phyloP scores from a whole-genome alignment of 2,113 vertebrate species.

The Sander vitreus region DNA sequence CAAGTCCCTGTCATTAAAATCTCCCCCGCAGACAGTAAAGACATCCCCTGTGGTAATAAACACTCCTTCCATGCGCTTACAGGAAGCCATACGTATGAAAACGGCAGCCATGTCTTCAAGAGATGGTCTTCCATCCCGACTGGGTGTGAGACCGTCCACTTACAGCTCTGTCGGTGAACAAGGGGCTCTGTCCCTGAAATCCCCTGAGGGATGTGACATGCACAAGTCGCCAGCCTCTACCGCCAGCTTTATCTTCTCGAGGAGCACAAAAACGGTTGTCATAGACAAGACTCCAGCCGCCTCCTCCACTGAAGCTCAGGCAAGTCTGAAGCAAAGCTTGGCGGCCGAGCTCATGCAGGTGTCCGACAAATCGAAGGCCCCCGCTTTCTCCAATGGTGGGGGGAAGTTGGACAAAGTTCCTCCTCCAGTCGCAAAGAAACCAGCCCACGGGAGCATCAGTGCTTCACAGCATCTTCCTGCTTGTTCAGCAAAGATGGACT shows the following conservation, averaged over 20 bases:
- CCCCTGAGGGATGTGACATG: constrained; percentile 75
- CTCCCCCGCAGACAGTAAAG: constrained; percentile 70
- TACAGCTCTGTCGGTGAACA: constrained; percentile 48
- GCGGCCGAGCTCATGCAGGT: constrained; percentile 89
- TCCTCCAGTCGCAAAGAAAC: constrained; percentile 96
- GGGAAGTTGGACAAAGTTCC: constrained; percentile 88
- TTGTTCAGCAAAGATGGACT: constrained; percentile 45
- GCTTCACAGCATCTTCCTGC: constrained; percentile 47
- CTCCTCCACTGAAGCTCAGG: constrained; percentile 84
- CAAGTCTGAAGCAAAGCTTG: constrained; percentile 88
- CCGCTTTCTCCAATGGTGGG: constrained; percentile 60
- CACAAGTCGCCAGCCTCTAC: constrained; percentile 89
- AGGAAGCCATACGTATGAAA: constrained; percentile 90
- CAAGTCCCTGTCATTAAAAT: constrained; percentile 89
- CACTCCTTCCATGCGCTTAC: constrained; percentile 85
- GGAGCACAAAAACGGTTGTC: constrained; percentile 90
- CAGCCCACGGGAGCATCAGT: constrained; percentile 69
- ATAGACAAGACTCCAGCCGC: constrained; percentile 84
- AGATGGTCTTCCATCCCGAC: constrained; percentile 66
- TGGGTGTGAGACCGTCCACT: constrained; percentile 55
- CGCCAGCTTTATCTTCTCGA: constrained; percentile 97
- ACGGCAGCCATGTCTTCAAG: constrained; percentile 85
- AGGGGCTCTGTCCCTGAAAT: constrained; percentile 53
- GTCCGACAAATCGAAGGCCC: constrained; percentile 83
- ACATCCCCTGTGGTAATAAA: constrained; percentile 57